Conservation (phyloP, 2,797 vertebrate genomes). For the Thalassophryne amazonica region DNA sequence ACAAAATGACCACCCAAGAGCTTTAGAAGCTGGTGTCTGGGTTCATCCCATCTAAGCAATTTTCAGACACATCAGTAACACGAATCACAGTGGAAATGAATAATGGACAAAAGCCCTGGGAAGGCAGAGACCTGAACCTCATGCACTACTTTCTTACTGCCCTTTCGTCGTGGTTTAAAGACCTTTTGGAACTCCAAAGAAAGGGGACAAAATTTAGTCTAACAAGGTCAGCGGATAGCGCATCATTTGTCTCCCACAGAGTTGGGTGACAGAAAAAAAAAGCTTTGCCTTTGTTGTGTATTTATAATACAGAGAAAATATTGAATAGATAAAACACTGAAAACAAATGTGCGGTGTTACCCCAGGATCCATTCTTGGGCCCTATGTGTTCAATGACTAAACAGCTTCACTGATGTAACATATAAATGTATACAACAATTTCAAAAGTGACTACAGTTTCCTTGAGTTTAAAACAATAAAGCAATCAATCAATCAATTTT, state of each 20-base stretch:
- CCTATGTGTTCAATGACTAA: too few relatives aligned
- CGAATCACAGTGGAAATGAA: slow-evolving; percentile 51
- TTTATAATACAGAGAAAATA: too few relatives aligned
- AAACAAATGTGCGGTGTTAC: too few relatives aligned
- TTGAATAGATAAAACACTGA: too few relatives aligned
- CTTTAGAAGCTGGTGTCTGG: slow-evolving; percentile 38
- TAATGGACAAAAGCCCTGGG: slow-evolving; percentile 47
- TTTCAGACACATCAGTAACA: slow-evolving; percentile 63
- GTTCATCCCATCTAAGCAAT: slow-evolving; percentile 55
- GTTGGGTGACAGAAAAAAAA: not conserved
- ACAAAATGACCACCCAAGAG: slow-evolving; percentile 77
- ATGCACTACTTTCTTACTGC: slow-evolving; percentile 11
- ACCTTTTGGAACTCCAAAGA: slow-evolving; percentile 25
- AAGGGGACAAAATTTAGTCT: slow-evolving; percentile 44
- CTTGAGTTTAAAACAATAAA: too few relatives aligned
- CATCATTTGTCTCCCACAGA: slow-evolving; percentile 25
- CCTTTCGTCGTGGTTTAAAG: slow-evolving; percentile 51
- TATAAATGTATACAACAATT: too few relatives aligned
- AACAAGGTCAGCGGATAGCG: slow-evolving; percentile 38
- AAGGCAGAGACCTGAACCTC: slow-evolving; percentile 27
- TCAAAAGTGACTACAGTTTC: too few relatives aligned
- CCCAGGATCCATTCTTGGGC: too few relatives aligned
- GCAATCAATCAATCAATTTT: too few relatives aligned
- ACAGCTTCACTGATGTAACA: too few relatives aligned
- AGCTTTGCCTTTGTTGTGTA: too few relatives aligned